Conservation (phyloP, 2,888 invertebrate species). For the Dioctria linearis region DNA sequence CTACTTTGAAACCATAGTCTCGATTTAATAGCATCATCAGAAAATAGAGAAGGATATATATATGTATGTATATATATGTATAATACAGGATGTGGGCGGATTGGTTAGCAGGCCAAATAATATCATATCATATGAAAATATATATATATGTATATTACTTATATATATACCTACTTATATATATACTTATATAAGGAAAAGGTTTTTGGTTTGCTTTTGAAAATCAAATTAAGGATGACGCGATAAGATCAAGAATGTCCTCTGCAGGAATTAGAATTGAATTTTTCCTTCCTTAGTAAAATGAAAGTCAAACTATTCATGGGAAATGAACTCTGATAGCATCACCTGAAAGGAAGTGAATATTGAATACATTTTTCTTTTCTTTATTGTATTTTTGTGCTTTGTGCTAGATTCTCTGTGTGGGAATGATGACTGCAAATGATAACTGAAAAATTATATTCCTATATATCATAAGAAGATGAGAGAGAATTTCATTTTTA, state of each 20-base stretch:
- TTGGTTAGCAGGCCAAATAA: constrained; percentile 3
- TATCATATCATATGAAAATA: constrained; percentile 35
- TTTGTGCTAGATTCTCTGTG: background rate
- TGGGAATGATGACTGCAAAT: constrained; percentile 30
- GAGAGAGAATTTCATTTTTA: no score
- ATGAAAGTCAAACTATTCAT: constrained; percentile 41
- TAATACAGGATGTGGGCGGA: background rate
- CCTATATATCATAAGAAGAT: background rate
- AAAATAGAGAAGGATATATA: constrained; percentile 9
- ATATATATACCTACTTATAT: background rate
- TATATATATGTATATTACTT: constrained; percentile 11
- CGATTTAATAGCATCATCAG: constrained; percentile 35
- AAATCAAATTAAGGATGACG: constrained; percentile 44
- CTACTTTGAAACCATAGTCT: constrained; percentile 9
- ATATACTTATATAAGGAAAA: background rate
- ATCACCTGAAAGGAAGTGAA: constrained; percentile 25
- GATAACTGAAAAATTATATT: constrained; percentile 37
- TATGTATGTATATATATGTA: no score
- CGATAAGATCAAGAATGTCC: constrained; percentile 42
- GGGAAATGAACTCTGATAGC: constrained; percentile 23
- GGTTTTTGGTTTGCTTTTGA: constrained; percentile 5
- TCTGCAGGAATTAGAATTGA: constrained; percentile 30
- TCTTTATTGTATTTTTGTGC: background rate
- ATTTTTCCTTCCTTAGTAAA: constrained; percentile 10
- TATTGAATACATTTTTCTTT: background rate